Evolutionary conservation across 2,888 invertebrate genomes (phyloP).

Genomic region (Amiota minor): DNA sequence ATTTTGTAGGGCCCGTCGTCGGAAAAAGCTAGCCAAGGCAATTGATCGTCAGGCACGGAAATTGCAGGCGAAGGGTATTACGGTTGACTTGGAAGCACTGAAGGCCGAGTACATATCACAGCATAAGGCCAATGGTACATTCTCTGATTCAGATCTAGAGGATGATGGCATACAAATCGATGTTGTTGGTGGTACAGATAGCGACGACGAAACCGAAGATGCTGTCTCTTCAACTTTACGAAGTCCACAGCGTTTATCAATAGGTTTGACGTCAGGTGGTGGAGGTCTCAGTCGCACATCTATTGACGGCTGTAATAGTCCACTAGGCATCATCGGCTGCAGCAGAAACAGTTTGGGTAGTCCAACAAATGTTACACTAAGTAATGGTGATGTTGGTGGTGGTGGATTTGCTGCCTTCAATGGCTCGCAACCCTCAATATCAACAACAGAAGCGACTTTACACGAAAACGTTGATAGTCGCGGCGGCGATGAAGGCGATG

Average conservation of each 20-base stretch:
- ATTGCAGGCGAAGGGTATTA: slow-evolving; percentile 90
- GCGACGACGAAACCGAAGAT: slow-evolving; percentile 77
- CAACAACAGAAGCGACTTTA: background rate
- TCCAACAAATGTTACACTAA: slow-evolving; percentile 25
- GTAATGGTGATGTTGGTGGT: slow-evolving; percentile 43
- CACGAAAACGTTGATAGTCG: slow-evolving; percentile 2
- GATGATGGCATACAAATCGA: slow-evolving; percentile 86
- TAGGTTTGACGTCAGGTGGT: slow-evolving; percentile 39
- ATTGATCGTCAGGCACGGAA: slow-evolving; percentile 94
- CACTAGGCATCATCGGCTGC: slow-evolving; percentile 51
- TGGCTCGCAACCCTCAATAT: background rate
- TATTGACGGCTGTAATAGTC: background rate
- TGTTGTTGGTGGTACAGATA: slow-evolving; percentile 86
- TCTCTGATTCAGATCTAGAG: slow-evolving; percentile 78
- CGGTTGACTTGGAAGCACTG: slow-evolving; percentile 88
- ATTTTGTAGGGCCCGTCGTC: slow-evolving; percentile 81
- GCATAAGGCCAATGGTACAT: slow-evolving; percentile 77
- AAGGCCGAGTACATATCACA: slow-evolving; percentile 89
- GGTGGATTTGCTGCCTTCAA: slow-evolving; percentile 8
- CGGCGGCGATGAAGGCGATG: slow-evolving; percentile 15
- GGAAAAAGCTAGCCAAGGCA: slow-evolving; percentile 93
- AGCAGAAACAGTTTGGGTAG: slow-evolving; percentile 49
- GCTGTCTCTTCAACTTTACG: slow-evolving; percentile 75
- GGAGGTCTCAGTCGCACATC: background rate
- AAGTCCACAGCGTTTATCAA: slow-evolving; percentile 58